Percentiles rank a stretch among this genome's conserved stretches.
phyloP scores from a whole-genome alignment of 2,113 vertebrate genomes.

The Oreotrochilus melanogaster region DNA sequence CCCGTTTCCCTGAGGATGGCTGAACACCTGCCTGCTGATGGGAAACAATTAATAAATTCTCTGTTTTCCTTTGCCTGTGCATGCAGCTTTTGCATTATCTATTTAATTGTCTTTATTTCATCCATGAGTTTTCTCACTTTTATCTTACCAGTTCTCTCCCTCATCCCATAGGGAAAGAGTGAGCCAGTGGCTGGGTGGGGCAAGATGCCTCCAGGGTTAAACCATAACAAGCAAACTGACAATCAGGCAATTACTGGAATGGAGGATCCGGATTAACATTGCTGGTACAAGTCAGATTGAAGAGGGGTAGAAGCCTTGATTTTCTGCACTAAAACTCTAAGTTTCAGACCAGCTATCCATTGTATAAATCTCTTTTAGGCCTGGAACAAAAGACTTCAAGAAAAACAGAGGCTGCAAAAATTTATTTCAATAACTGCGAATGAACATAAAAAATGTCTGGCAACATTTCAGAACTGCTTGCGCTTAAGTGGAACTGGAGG shows the following conservation, averaged over 20 bases:
- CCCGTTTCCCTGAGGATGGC: no score
- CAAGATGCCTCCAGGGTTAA: neutral
- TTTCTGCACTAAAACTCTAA: neutral
- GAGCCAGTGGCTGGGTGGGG: rapidly evolving
- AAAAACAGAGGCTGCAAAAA: neutral
- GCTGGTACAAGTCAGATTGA: neutral
- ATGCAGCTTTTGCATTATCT: no score
- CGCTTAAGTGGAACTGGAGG: neutral
- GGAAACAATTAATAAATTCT: no score
- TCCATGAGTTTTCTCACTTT: no score
- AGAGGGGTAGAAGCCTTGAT: neutral
- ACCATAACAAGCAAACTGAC: neutral
- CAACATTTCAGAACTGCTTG: neutral
- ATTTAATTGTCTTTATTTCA: no score
- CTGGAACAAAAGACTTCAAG: neutral
- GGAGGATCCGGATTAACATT: neutral
- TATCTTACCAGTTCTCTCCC: neutral
- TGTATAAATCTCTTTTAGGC: no score
- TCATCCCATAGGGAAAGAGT: neutral
- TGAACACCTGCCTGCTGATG: no score
- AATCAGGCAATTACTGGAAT: neutral
- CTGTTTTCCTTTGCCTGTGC: no score
- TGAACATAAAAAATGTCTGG: neutral
- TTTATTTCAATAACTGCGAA: neutral
- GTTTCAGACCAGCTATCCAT: no score